These are phyloP conservation scores for Hippotragus niger DNA, from an alignment of 2,113 vertebrate species.

Conservation along the genomic window DNA sequence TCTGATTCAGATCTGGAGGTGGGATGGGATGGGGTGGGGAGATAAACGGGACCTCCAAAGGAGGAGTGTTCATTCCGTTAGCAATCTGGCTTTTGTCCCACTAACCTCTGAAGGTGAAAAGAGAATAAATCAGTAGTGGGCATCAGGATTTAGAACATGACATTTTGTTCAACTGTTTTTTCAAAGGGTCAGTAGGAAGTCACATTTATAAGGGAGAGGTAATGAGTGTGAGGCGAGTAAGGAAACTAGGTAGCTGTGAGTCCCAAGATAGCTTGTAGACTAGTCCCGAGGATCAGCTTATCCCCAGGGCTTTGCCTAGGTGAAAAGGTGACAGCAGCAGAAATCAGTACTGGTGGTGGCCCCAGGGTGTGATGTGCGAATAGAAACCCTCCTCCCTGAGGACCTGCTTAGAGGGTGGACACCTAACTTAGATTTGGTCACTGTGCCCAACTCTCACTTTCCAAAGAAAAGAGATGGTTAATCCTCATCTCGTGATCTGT, in stretches of 20 bases:
- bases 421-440: not conserved
- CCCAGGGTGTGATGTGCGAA: not conserved
- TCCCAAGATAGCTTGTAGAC: not conserved
- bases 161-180: not conserved
- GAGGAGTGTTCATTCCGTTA: not conserved
- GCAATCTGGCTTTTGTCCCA: conserved; percentile 18
- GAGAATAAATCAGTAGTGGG: conserved; percentile 20
- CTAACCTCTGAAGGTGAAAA: conserved; percentile 33
- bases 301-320: not conserved
- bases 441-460: not conserved
- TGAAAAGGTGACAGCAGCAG: not conserved
- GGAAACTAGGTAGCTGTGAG: not conserved
- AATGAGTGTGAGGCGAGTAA: not conserved
- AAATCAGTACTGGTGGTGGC: not conserved
- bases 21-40: not conserved
- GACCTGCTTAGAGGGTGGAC: not conserved
- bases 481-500: not conserved
- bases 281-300: not conserved
- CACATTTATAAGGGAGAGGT: not conserved
- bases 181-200: not conserved
- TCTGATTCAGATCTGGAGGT: not conserved
- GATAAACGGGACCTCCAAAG: not conserved
- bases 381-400: not conserved
- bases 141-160: not conserved
- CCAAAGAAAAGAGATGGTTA: not conserved